These are phyloP conservation scores for Lycocorax pyrrhopterus DNA, from an alignment of 2,113 vertebrate species.

Conservation along the genomic window DNA sequence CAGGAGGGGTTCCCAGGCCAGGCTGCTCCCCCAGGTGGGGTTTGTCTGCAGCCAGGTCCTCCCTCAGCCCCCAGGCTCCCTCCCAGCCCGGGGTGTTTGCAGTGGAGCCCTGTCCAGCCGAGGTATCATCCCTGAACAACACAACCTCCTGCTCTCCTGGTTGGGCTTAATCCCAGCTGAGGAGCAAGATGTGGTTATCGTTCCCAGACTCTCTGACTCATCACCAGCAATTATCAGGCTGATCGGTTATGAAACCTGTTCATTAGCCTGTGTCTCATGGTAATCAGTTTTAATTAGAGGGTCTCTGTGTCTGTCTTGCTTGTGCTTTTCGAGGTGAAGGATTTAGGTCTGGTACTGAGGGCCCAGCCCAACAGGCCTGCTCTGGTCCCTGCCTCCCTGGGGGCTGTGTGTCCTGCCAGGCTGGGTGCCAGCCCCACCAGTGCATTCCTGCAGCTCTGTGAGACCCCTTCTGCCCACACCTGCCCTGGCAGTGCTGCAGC, in stretches of 20 bases:
- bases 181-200: neutral
- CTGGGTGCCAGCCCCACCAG: neutral
- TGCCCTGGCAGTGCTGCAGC: neutral
- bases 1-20: accelerated
- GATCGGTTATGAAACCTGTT: constrained; percentile 45
- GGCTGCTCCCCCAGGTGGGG: neutral
- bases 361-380: accelerated
- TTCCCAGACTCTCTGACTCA: constrained; percentile 46
- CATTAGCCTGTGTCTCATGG: neutral
- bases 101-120: neutral
- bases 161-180: neutral
- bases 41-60: neutral
- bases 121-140: accelerated
- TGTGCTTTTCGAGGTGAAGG: neutral
- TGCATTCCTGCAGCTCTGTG: accelerated
- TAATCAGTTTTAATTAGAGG: constrained; percentile 48
- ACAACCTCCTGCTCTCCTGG: neutral
- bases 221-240: constrained; percentile 24
- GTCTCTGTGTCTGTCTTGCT: neutral
- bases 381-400: no score
- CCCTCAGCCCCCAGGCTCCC: neutral
- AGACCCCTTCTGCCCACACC: neutral
- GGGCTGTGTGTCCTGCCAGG: neutral
- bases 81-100: accelerated
- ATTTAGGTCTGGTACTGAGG: neutral